Conservation (phyloP, 2,888 invertebrate species). For the Timandra comae region DNA sequence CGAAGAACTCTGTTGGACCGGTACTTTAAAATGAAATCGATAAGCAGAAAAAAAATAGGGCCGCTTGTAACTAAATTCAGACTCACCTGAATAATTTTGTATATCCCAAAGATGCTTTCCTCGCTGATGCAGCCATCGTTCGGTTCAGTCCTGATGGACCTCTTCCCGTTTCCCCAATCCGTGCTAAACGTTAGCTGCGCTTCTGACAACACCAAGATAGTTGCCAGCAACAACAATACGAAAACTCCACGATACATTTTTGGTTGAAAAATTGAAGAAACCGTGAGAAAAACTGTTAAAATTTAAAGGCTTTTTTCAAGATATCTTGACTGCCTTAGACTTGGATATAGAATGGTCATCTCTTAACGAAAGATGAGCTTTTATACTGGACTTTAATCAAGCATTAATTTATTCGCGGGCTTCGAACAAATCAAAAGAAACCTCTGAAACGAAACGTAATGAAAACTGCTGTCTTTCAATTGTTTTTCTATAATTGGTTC, state of each 20-base stretch:
- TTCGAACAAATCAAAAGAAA: conserved; percentile 47
- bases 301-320: no score
- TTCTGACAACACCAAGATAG: conserved; percentile 32
- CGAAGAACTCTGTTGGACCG: no score
- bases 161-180: conserved; percentile 72
- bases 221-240: conserved; percentile 27
- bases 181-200: conserved; percentile 77
- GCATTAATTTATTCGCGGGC: conserved; percentile 15
- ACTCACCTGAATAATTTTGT: conserved; percentile 77
- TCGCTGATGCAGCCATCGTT: conserved; percentile 67
- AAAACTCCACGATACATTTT: conserved; percentile 36
- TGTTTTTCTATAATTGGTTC: no score
- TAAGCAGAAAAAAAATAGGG: no score
- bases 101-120: conserved; percentile 73
- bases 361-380: conserved; percentile 4
- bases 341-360: neutral
- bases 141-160: conserved; percentile 31
- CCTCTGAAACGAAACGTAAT: conserved; percentile 21
- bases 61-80: neutral
- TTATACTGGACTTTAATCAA: conserved; percentile 18
- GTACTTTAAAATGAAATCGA: no score
- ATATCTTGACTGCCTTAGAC: neutral
- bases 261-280: conserved; percentile 9
- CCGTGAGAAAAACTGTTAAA: no score
- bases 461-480: no score